Conservation (phyloP, 2,888 invertebrate species). For the Cloeon dipterum region DNA sequence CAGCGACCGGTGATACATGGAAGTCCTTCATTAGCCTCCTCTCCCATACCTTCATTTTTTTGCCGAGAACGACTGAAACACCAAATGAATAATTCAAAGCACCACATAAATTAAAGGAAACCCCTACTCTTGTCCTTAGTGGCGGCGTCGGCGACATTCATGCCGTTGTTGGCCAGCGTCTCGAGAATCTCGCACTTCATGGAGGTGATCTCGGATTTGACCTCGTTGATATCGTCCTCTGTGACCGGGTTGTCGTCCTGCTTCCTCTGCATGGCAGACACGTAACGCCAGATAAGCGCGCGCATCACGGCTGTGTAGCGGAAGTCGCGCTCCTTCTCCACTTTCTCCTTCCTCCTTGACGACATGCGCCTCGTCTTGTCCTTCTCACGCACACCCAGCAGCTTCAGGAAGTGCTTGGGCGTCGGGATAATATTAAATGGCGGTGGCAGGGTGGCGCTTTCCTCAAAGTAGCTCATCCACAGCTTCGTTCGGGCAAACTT, state of each 20-base stretch:
- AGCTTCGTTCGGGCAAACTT: conserved; percentile 84
- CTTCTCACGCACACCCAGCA: conserved; percentile 36
- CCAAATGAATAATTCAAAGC: neutral
- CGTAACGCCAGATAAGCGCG: conserved; percentile 78
- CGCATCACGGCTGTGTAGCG: conserved; percentile 66
- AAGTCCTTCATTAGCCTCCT: conserved; percentile 73
- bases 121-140: conserved; percentile 46
- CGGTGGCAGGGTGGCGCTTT: conserved; percentile 70
- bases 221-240: conserved; percentile 83
- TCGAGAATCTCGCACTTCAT: conserved; percentile 81
- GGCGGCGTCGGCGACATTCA: conserved; percentile 54
- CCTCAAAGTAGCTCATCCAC: conserved; percentile 93
- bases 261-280: conserved; percentile 65
- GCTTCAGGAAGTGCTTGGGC: conserved; percentile 49
- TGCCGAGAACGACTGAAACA: conserved; percentile 39
- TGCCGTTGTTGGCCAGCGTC: conserved; percentile 66
- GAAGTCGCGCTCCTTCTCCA: conserved; percentile 41
- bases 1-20: conserved; percentile 52
- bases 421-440: conserved; percentile 87
- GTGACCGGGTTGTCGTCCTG: conserved; percentile 68
- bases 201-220: conserved; percentile 81
- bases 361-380: conserved; percentile 31
- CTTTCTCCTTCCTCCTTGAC: conserved; percentile 27
- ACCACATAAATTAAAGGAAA: conserved; percentile 6
- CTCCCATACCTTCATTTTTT: conserved; percentile 61